phyloP scores from a whole-genome alignment of 2,113 vertebrate species.

The Rattus norvegicus region GRCr8 NC_086026.1:100961501-100962000 shows the following conservation, averaged over 20 bases:
- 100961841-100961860: not conserved
- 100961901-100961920: conserved; percentile 20
- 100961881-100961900: not conserved
- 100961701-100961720: not conserved
- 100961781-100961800: not conserved
- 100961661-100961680: not conserved
- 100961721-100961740: not conserved
- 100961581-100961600: not conserved
- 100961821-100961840: not conserved
- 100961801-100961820: not conserved
- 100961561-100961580: conserved; percentile 18
- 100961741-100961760: not conserved
- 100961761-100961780: conserved; percentile 35
- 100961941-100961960: not conserved
- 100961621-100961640: not conserved
- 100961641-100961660: not conserved
- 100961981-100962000: not conserved
- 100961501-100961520: not conserved
- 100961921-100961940: not conserved
- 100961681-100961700: not conserved
- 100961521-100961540: conserved; percentile 20
- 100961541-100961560: not conserved
- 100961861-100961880: not conserved
- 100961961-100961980: conserved; percentile 33
- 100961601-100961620: not conserved